Evolutionary conservation across 2,888 invertebrate species (phyloP).

Genomic region (Apodemia duryi): DNA sequence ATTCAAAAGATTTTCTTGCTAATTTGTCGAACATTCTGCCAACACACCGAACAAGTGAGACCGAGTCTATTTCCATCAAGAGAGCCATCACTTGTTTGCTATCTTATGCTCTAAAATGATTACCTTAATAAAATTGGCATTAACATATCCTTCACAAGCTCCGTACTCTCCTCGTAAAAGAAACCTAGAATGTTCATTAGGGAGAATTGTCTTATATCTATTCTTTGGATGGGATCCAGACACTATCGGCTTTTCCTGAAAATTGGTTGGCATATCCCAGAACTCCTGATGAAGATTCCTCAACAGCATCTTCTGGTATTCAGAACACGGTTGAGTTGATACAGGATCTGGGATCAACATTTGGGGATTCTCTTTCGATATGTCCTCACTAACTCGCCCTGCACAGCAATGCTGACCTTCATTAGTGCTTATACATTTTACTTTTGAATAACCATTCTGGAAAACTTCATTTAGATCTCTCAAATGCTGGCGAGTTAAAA

Average conservation of each 20-base stretch:
- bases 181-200: conserved; percentile 93
- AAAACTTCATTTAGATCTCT: conserved; percentile 79
- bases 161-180: conserved; percentile 78
- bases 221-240: conserved; percentile 94
- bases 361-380: conserved; percentile 56
- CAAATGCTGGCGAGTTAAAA: conserved; percentile 80
- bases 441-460: conserved; percentile 74
- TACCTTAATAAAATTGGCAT: conserved; percentile 96
- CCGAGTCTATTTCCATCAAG: too few relatives aligned
- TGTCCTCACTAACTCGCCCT: conserved; percentile 49
- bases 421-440: conserved; percentile 51
- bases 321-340: conserved; percentile 70
- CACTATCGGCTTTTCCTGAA: conserved; percentile 93
- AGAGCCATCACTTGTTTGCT: too few relatives aligned
- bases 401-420: conserved; percentile 60
- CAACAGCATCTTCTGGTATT: conserved; percentile 81
- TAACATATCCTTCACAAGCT: conserved; percentile 88
- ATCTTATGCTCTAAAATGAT: conserved; percentile 28
- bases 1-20: too few relatives aligned
- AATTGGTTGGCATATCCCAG: conserved; percentile 95
- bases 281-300: conserved; percentile 89
- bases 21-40: too few relatives aligned
- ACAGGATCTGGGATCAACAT: conserved; percentile 57
- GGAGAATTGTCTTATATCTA: conserved; percentile 92
- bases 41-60: too few relatives aligned